phyloP scores from a whole-genome alignment of 2,888 invertebrate genomes.

The Synergus laeviventris region DNA sequence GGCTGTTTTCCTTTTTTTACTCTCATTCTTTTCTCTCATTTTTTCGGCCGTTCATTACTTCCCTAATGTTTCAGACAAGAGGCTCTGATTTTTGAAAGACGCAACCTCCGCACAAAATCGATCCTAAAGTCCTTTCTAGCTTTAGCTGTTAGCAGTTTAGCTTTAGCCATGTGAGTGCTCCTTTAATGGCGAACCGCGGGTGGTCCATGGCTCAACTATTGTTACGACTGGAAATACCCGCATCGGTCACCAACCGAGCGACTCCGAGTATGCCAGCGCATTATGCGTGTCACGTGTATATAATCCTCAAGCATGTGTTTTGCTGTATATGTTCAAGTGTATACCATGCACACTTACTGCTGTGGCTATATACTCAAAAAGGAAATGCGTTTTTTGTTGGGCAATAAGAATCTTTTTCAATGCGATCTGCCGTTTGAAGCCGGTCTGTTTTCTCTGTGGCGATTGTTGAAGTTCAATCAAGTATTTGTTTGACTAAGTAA shows the following conservation, averaged over 20 bases:
- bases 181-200: conserved; percentile 69
- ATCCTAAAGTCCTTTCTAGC: conserved; percentile 5
- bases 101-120: conserved; percentile 3
- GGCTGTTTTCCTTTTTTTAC: background rate
- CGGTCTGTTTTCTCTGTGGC: conserved; percentile 7
- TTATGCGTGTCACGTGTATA: conserved; percentile 63
- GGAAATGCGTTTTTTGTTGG: conserved; percentile 29
- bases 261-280: conserved; percentile 62
- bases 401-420: conserved; percentile 19
- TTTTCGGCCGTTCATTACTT: conserved; percentile 45
- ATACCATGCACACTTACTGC: conserved; percentile 20
- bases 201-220: conserved; percentile 71
- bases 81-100: conserved; percentile 40
- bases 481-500: too few species aligned
- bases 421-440: background rate
- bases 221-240: conserved; percentile 62
- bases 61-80: conserved; percentile 16
- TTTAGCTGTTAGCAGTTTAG: background rate
- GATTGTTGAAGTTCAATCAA: background rate
- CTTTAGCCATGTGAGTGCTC: conserved; percentile 48
- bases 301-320: conserved; percentile 51
- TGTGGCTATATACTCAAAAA: conserved; percentile 19
- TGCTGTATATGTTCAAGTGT: conserved; percentile 14
- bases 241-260: conserved; percentile 60
- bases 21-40: conserved; percentile 31